Conservation (phyloP, 2,113 vertebrate species). For the Poeciliopsis retropinna region DNA sequence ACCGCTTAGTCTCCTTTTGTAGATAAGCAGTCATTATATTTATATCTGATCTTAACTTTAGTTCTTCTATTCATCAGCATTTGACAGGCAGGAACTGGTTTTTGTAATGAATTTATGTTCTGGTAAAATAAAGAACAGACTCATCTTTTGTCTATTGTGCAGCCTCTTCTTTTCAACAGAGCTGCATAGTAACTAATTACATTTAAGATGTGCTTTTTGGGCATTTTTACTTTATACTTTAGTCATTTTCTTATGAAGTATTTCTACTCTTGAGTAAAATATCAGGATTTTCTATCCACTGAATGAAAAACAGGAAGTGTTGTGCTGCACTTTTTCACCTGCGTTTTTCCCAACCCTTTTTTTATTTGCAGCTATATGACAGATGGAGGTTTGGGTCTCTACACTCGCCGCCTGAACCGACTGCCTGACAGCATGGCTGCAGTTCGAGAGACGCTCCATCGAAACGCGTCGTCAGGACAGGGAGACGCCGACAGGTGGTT, state of each 20-base stretch:
- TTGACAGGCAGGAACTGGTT: neutral
- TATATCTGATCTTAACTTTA: conserved; percentile 22
- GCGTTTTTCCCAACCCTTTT: neutral
- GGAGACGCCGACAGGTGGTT: conserved; percentile 96
- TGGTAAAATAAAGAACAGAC: conserved; percentile 21
- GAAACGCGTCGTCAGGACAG: conserved; percentile 86
- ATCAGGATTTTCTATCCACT: too few relatives aligned
- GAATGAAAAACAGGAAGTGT: neutral
- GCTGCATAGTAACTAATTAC: too few relatives aligned
- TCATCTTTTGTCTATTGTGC: conserved; percentile 17
- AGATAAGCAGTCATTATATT: conserved; percentile 1
- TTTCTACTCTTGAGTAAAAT: too few relatives aligned
- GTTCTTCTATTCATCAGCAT: conserved; percentile 17
- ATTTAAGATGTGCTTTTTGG: too few relatives aligned
- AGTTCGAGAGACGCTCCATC: conserved; percentile 90
- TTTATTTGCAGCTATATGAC: conserved; percentile 90
- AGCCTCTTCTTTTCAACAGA: conserved; percentile 9
- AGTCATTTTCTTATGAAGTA: too few relatives aligned
- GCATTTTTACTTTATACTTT: too few relatives aligned
- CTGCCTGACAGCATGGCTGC: conserved; percentile 93
- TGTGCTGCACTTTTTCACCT: neutral
- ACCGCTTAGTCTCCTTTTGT: conserved; percentile 6
- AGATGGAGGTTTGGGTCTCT: conserved; percentile 92
- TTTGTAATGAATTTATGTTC: conserved; percentile 17
- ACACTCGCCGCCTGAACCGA: conserved; percentile 91